Evolutionary conservation across 2,797 vertebrate species (phyloP).

Genomic region (Chrysolophus pictus): DNA sequence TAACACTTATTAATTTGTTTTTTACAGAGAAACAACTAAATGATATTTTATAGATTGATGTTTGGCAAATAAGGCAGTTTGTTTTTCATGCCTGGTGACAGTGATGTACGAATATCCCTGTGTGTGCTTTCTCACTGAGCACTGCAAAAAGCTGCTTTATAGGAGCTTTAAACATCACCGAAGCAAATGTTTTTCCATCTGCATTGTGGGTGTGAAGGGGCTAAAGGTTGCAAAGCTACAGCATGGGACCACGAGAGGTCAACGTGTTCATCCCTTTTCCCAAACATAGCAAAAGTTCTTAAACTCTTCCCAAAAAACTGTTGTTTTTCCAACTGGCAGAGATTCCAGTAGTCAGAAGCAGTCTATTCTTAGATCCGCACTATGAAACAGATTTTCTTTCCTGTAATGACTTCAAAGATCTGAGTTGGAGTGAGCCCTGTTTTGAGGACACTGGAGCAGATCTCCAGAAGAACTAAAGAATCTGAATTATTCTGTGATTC

Average conservation of each 20-base stretch:
- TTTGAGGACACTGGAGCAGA: not conserved
- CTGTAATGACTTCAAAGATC: not conserved
- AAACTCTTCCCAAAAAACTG: not conserved
- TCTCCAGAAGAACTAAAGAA: not conserved
- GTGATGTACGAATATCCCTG: not conserved
- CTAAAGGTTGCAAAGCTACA: not conserved
- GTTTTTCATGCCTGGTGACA: not conserved
- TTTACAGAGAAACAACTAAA: conserved; percentile 40
- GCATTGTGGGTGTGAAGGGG: fast-evolving
- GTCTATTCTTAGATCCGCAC: fast-evolving
- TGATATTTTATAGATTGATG: conserved; percentile 40
- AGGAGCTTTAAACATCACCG: not conserved
- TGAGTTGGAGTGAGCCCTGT: not conserved
- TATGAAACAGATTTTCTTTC: not conserved
- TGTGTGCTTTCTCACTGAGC: not conserved
- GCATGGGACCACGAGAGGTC: not conserved
- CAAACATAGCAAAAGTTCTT: not conserved
- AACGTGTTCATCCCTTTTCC: not conserved
- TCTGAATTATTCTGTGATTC: not conserved
- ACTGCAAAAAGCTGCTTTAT: not conserved
- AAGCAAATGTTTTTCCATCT: fast-evolving
- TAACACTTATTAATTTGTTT: conserved; percentile 71
- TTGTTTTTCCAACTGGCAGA: not conserved
- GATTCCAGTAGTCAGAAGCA: not conserved
- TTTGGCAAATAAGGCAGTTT: conserved; percentile 44